Base-by-base conservation (phyloP, 2,113 vertebrate species). In the Stomatorhinus ivindoensis region DNA sequence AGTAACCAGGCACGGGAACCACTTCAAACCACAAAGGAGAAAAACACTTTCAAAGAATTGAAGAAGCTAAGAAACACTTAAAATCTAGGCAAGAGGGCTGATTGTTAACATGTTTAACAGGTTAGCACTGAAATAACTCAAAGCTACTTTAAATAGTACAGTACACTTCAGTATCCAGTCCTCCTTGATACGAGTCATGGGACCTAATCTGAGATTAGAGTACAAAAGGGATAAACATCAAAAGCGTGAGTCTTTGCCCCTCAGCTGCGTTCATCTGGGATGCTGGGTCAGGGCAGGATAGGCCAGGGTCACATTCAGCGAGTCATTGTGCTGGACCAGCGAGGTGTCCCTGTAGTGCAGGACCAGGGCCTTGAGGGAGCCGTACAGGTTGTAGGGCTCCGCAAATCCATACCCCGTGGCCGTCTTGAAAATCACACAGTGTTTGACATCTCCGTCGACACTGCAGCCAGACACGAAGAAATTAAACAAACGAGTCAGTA, bases 291-390 rank as follows among this genome's bases (percentile, higher is more conserved):
- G 95, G 91, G 97, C 97, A 0, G 97, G 97, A 93, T 96, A 96
- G 35, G 97, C 97, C 31, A 98, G 95, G 0, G 97, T 98, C 95
- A 98, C 97, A 82, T 97, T 96, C 92, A 98, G 96, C 2, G 97
- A 97, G 92, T 98, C 97, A 1, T 98, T 98, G 96, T 98, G 97
- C 94, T 98, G 97, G 94, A 98, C 96, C 90, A 98, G 96, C 1
- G 97, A 98, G 0, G 97, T 97, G 89, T 98, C 97, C 93, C 97
- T 97, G 96, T 98, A 98, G 94, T 98, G 97, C 92, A 98, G 95
- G 90, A 98, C 97, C 94, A 98, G 95, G 91, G 98, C 97, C 95
- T 97, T 97, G 86, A 98, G 96, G 4, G 97, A 98, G 0, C 96
- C 95, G 11, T 98, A 98, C 86, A 98, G 96, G 93, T 98, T 98